Conservation (phyloP, 2,113 vertebrate genomes). For the Paedocypris sp. region DNA sequence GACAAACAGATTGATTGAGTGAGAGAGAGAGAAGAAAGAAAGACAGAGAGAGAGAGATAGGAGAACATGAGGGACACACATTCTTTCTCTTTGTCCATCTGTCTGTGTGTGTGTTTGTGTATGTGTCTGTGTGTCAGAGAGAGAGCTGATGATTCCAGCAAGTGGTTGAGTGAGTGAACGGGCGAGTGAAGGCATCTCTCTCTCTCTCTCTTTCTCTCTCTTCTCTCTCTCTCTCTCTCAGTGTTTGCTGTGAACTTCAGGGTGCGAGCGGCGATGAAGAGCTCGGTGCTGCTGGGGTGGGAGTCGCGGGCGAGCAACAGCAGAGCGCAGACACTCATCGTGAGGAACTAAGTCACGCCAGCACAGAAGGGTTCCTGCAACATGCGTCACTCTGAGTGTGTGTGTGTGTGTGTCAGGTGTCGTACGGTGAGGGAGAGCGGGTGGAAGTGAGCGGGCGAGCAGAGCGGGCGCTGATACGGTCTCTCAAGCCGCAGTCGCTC, state of each 20-base stretch:
- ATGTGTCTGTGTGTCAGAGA: no score
- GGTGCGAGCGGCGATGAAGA: conserved; percentile 97
- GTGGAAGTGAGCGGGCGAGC: conserved; percentile 88
- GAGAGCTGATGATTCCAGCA: no score
- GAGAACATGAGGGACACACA: no score
- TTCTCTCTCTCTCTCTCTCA: conserved; percentile 65
- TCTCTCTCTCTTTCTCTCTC: conserved; percentile 42
- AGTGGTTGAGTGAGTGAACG: no score
- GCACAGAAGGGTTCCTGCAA: no score
- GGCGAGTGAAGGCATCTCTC: no score
- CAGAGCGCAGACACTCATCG: conserved; percentile 86
- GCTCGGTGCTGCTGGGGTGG: conserved; percentile 89
- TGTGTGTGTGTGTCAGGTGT: conserved; percentile 16
- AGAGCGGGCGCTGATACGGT: conserved; percentile 83
- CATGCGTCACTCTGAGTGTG: neutral
- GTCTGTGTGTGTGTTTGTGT: no score
- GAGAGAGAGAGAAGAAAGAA: no score
- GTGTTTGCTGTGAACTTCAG: conserved; percentile 99
- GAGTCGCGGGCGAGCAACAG: conserved; percentile 91
- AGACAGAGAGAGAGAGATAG: no score
- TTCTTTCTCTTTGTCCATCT: no score
- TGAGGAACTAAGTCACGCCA: no score
- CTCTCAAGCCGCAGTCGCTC: conserved; percentile 84
- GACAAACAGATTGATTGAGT: no score
- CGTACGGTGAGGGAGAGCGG: conserved; percentile 86